A percentile compares a stretch with the other conserved stretches of the same genome.
These are phyloP conservation scores for Hephaestus fuliginosus DNA, from an alignment of 2,797 vertebrate species.

Conservation along the genomic window DNA sequence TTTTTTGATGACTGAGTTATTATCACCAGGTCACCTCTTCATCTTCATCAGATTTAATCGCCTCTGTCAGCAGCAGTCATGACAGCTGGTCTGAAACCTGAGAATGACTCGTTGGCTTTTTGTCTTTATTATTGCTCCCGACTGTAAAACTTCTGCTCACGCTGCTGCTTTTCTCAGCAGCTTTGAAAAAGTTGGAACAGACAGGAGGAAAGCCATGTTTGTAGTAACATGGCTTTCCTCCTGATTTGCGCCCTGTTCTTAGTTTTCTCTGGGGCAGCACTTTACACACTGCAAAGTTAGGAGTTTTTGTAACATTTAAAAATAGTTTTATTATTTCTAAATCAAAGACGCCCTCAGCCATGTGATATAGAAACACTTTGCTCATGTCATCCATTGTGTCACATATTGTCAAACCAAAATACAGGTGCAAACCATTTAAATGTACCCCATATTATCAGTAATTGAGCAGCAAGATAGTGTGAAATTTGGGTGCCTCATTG, in stretches of 20 bases:
- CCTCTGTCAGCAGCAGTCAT: slow-evolving; percentile 3
- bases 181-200: background rate
- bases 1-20: background rate
- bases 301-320: background rate
- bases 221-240: background rate
- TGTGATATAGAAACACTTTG: background rate
- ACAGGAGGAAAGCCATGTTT: background rate
- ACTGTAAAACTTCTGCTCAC: background rate
- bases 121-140: slow-evolving; percentile 9
- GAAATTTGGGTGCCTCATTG: slow-evolving; percentile 18
- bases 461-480: slow-evolving; percentile 7
- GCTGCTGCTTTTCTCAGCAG: slow-evolving; percentile 8
- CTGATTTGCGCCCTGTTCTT: background rate
- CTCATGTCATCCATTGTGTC: background rate
- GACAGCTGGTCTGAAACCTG: slow-evolving; percentile 14
- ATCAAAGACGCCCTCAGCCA: background rate
- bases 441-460: background rate
- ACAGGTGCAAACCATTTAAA: slow-evolving; percentile 13
- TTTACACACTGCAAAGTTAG: background rate
- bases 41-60: background rate
- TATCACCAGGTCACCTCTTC: background rate
- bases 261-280: too few relatives aligned
- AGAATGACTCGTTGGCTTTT: slow-evolving; percentile 14
- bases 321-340: background rate
- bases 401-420: slow-evolving; percentile 1